Evolutionary conservation across 2,888 invertebrate species (phyloP).

Genomic region (Thera britannica): DNA sequence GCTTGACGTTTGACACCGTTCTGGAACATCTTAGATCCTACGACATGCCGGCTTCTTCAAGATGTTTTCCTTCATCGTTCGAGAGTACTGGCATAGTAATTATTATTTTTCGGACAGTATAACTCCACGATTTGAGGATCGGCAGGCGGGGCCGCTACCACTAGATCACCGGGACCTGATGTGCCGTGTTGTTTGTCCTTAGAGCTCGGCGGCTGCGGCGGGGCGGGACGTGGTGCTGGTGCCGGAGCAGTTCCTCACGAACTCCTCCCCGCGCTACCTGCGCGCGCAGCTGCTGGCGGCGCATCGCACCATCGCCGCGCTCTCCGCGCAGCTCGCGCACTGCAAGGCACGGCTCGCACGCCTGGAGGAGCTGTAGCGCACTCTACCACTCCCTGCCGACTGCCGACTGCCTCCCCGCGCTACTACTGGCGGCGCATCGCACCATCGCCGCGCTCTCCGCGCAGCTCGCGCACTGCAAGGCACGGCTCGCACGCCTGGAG

Average conservation of each 20-base stretch:
- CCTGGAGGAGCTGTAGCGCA: conserved; percentile 22
- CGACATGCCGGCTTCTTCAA: too few relatives aligned
- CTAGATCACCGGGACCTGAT: too few relatives aligned
- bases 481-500: conserved; percentile 44
- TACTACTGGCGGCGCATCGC: conserved; percentile 49
- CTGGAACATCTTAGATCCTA: too few relatives aligned
- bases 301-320: conserved; percentile 47
- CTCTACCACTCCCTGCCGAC: conserved; percentile 48
- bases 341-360: conserved; percentile 44
- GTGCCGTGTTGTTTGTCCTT: too few relatives aligned
- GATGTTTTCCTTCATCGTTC: too few relatives aligned
- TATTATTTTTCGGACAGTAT: too few relatives aligned
- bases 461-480: conserved; percentile 37
- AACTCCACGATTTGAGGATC: too few relatives aligned
- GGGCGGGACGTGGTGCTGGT: conserved; percentile 37
- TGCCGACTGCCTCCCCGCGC: conserved; percentile 46
- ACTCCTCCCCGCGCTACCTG: conserved; percentile 45
- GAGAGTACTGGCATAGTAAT: too few relatives aligned
- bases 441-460: conserved; percentile 40
- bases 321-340: conserved; percentile 30
- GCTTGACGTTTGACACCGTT: too few relatives aligned
- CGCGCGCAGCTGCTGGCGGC: conserved; percentile 42
- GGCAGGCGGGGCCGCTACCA: too few relatives aligned
- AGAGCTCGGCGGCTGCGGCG: background rate
- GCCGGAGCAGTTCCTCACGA: conserved; percentile 47